Percentiles rank a stretch among this genome's conserved stretches.
Evolutionary conservation across 2,113 vertebrate genomes (phyloP).

Genomic region (Madoqua kirkii): DNA sequence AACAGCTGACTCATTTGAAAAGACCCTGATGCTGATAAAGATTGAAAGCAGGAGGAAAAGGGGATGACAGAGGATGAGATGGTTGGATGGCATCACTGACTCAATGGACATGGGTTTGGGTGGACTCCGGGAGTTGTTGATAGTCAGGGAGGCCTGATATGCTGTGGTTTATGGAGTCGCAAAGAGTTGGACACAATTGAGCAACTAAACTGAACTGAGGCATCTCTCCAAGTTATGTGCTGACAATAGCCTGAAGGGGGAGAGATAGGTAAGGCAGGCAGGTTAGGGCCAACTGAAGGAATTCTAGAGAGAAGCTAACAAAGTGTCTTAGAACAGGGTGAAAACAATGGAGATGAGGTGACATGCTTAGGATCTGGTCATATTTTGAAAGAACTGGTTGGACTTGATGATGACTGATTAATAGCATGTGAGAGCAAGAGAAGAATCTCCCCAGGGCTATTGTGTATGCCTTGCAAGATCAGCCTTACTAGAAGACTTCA

Average conservation of each 20-base stretch:
- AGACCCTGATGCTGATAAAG: background rate
- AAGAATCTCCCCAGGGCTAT: background rate
- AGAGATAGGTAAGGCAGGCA: background rate
- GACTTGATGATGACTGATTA: background rate
- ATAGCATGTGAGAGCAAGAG: background rate
- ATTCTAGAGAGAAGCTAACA: background rate
- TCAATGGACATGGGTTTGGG: background rate
- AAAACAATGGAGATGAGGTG: background rate
- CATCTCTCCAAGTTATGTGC: background rate
- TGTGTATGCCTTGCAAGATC: background rate
- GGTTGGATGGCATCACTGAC: background rate
- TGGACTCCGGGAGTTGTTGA: rapidly evolving
- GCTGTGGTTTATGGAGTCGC: rapidly evolving
- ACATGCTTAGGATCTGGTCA: background rate
- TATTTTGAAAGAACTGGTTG: background rate
- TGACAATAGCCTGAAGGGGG: background rate
- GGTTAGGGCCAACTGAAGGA: background rate
- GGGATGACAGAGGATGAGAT: background rate
- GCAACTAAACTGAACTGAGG: background rate
- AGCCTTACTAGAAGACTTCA: background rate
- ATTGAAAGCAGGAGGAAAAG: background rate
- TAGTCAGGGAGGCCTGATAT: background rate
- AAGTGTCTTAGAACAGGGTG: background rate
- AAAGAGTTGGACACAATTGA: background rate
- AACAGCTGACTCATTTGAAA: background rate